phyloP scores from a whole-genome alignment of 2,888 invertebrate genomes.

The Rotaria magnacalcarata region DNA sequence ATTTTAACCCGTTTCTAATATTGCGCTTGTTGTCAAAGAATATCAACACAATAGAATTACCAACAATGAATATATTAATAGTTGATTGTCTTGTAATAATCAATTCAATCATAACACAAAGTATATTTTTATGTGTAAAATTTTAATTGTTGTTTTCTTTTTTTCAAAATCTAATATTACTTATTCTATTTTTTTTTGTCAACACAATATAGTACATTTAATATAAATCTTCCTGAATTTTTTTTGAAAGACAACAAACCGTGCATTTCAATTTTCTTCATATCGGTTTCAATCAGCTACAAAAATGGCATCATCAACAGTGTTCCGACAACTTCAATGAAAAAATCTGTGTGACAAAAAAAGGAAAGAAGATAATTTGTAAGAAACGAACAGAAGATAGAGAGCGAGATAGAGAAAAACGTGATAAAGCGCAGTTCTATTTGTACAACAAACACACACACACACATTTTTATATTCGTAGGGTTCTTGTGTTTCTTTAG shows the following conservation, averaged over 20 bases:
- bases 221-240: conserved; percentile 2
- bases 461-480: not conserved
- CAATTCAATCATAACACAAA: too few relatives aligned
- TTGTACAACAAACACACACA: not conserved
- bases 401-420: not conserved
- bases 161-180: not conserved
- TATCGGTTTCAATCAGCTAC: conserved; percentile 21
- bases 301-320: conserved; percentile 11
- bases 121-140: not conserved
- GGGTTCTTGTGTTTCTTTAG: not conserved
- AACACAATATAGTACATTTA: not conserved
- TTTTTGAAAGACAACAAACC: conserved; percentile 15
- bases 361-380: not conserved
- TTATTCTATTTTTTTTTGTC: not conserved
- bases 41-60: too few relatives aligned
- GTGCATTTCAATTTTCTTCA: conserved; percentile 12
- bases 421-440: conserved; percentile 8
- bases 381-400: not conserved
- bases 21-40: too few relatives aligned
- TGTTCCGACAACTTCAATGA: not conserved
- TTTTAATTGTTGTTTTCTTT: not conserved
- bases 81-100: too few relatives aligned
- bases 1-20: too few relatives aligned
- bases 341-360: not conserved
- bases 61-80: too few relatives aligned